Base-by-base conservation (phyloP, 2,888 invertebrate genomes). In the Phoenoteleia sp. region DNA sequence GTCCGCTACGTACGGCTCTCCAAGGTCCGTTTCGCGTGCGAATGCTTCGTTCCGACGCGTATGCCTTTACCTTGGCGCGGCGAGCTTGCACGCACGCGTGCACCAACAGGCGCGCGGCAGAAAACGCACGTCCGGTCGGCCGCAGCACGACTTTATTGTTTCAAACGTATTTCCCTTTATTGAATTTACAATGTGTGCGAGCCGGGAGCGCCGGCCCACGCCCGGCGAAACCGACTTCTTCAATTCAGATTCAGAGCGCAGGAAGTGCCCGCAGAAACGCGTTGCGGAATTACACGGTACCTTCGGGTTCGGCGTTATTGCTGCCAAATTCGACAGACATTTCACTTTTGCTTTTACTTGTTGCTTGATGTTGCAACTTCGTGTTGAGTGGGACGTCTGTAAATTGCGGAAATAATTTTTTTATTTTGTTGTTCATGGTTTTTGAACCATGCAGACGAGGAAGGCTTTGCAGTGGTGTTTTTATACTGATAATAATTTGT, bases 1-100 rank as follows among this genome's bases (percentile, higher is more conserved):
- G 93, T 93, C 93, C 93, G 93, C 93, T 92, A 92, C 90, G 90
- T 91, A 91, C 91, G 91, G 92, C 91, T 91, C 91, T 90, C 93
- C 92, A 92, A 92, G 92, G 88, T 88, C 86, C 87, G 76, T 82
- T 81, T 81, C 72, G 80, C 83, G 85, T 80, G 83, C 80, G 81
- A 80, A 75, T 82, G 66, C 75, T 66, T 75, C 76, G 60, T 77
- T 67, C 77, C 54, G 76, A 76, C 81, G 76, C 76, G 85, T 79
- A 71, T 82, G 71, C 56, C 60, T 71, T 80, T 69, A 66, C 76
- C 72, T 72, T 75, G 82, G 58, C 71, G 60, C 69, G 82, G 60
- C 75, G 80, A 76, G 80, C 76, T 66, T 67, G 67, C 66, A 77
- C 79, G 74, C 81, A 77, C 79, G 84, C 80, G 45, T 58, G 67